Evolutionary conservation across 64 coral and sea anemone species (phyloP).

Genomic region (Montipora efflorescens): DNA sequence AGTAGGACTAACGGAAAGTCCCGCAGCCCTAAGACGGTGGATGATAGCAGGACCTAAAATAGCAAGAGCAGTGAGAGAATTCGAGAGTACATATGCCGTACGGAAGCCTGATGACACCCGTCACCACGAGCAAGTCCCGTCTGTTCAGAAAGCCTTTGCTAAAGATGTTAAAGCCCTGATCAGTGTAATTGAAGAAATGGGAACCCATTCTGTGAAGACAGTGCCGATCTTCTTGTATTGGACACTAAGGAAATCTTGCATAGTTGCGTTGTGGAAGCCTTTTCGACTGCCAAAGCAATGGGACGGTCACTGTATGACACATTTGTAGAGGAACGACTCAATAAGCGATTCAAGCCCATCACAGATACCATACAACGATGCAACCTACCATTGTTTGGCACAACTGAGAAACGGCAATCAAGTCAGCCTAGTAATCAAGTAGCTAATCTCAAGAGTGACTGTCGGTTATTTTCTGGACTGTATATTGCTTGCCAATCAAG

Average conservation of each 20-base stretch:
- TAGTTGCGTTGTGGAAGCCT: not conserved
- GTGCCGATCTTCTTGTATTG: not conserved
- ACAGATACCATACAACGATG: constrained; percentile 9
- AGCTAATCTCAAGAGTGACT: constrained; percentile 33
- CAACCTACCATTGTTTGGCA: constrained; percentile 28
- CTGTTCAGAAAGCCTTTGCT: not conserved
- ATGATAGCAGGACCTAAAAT: not conserved
- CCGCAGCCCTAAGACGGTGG: not conserved
- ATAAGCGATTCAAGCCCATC: constrained; percentile 5
- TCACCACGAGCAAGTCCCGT: not conserved
- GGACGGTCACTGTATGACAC: constrained; percentile 41
- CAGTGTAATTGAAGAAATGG: not conserved
- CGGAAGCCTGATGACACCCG: not conserved
- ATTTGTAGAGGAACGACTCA: constrained; percentile 29
- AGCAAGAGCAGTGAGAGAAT: not conserved
- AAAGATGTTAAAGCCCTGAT: not conserved
- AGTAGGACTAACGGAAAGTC: not conserved
- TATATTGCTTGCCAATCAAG: constrained; percentile 27
- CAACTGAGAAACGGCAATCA: not conserved
- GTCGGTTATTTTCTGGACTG: constrained; percentile 14
- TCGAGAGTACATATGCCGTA: too few species aligned
- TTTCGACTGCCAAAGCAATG: not conserved
- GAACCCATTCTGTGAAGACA: not conserved
- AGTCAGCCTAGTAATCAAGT: constrained; percentile 31
- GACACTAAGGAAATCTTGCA: constrained; percentile 43